Evolutionary conservation across 2,888 invertebrate genomes (phyloP).

Genomic region (Chalcis sispes): DNA sequence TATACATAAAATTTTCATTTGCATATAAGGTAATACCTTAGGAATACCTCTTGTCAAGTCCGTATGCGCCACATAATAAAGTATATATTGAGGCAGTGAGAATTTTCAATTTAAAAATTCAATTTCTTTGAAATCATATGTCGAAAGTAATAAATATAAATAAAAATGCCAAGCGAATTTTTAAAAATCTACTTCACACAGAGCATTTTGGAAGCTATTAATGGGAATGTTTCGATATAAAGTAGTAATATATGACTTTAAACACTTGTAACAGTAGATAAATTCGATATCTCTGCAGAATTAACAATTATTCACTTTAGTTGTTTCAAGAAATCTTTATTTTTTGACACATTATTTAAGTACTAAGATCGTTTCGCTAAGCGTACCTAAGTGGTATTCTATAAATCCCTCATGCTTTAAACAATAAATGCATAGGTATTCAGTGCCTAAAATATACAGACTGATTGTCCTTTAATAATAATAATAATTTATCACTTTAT

Average conservation of each 20-base stretch:
- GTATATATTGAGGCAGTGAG: constrained; percentile 54
- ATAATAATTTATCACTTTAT: constrained; percentile 57
- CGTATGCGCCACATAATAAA: constrained; percentile 40
- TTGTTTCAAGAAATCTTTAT: constrained; percentile 48
- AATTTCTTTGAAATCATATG: constrained; percentile 36
- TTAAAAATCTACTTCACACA: constrained; percentile 37
- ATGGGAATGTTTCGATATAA: constrained; percentile 58
- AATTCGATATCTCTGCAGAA: constrained; percentile 56
- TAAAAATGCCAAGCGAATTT: constrained; percentile 38
- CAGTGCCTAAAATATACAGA: constrained; percentile 51
- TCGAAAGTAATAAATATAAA: constrained; percentile 39
- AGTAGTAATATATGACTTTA: constrained; percentile 58
- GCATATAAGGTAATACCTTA: constrained; percentile 50
- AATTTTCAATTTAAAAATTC: constrained; percentile 31
- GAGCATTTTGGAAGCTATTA: constrained; percentile 53
- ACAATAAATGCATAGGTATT: constrained; percentile 55
- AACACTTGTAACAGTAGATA: constrained; percentile 58
- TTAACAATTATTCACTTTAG: constrained; percentile 51
- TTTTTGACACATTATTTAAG: constrained; percentile 57
- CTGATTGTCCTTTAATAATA: constrained; percentile 43
- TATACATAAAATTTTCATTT: constrained; percentile 49
- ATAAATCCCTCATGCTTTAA: constrained; percentile 51
- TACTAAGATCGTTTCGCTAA: constrained; percentile 54
- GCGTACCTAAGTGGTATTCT: constrained; percentile 56
- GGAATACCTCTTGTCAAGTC: constrained; percentile 47